A percentile compares a stretch with the other conserved stretches of the same genome.
Conservation (phyloP, 2,888 invertebrate species). For the Helobdella robusta region DNA sequence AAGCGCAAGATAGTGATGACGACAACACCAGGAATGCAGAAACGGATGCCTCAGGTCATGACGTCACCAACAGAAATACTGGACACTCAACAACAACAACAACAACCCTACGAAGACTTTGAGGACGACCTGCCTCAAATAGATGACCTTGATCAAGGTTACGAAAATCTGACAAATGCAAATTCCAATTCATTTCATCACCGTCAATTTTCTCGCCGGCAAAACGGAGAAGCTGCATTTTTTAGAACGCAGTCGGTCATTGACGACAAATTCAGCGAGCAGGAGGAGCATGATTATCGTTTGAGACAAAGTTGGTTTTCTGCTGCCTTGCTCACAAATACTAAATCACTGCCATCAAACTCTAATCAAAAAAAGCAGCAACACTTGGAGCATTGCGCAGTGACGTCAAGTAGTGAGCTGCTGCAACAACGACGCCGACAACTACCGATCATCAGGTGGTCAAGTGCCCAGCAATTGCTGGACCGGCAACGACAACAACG, state of each 20-base stretch:
- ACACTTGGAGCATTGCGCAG: conserved; percentile 5
- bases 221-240: conserved; percentile 4
- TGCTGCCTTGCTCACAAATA: conserved; percentile 11
- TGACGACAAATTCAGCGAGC: conserved; percentile 18
- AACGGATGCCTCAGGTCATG: conserved; percentile 22
- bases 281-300: conserved; percentile 22
- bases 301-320: conserved; percentile 22
- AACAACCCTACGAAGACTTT: background rate
- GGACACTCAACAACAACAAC: background rate
- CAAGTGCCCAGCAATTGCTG: conserved; percentile 15
- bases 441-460: conserved; percentile 18
- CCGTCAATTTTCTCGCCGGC: background rate
- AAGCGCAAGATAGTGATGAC: background rate
- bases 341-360: background rate
- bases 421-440: conserved; percentile 14
- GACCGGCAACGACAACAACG: background rate
- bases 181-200: background rate
- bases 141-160: too few species aligned
- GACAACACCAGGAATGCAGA: background rate
- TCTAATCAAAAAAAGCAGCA: background rate
- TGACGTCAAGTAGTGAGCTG: conserved; percentile 20
- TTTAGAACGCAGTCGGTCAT: conserved; percentile 21
- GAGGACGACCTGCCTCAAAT: too few species aligned
- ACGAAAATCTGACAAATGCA: background rate
- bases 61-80: conserved; percentile 18